Conservation (phyloP, 2,113 vertebrate species). For the Lucifuga dentata region DNA sequence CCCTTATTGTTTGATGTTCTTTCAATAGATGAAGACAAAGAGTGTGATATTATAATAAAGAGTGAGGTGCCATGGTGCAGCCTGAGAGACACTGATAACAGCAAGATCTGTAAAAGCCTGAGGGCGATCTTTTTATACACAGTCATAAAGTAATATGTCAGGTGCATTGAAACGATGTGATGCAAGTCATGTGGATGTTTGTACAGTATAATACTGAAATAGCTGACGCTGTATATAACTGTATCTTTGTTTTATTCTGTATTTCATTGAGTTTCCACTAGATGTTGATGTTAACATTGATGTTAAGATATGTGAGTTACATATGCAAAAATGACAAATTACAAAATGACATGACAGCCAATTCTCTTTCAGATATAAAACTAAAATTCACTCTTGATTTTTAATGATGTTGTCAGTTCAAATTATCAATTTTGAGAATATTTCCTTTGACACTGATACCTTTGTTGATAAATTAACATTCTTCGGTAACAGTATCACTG, state of each 20-base stretch:
- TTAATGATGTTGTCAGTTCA: too few species aligned
- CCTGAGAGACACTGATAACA: constrained; percentile 36
- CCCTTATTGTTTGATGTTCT: constrained; percentile 47
- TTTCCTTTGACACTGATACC: too few species aligned
- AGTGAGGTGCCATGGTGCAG: constrained; percentile 24
- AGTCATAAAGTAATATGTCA: constrained; percentile 42
- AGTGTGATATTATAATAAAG: constrained; percentile 19
- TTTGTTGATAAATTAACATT: too few species aligned
- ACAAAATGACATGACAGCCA: too few species aligned
- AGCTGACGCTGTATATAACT: not conserved
- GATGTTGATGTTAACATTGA: constrained; percentile 11
- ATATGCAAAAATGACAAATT: too few species aligned
- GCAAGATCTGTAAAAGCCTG: constrained; percentile 9
- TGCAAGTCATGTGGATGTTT: not conserved
- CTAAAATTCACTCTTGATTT: too few species aligned
- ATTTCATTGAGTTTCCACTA: too few species aligned
- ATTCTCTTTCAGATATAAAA: too few species aligned
- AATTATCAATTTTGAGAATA: too few species aligned
- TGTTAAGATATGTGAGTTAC: too few species aligned
- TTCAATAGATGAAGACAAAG: constrained; percentile 16
- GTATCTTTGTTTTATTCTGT: not conserved
- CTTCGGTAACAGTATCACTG: too few species aligned
- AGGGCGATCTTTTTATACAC: constrained; percentile 1
- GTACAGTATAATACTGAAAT: constrained; percentile 16
- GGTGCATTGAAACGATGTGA: constrained; percentile 20